phyloP scores from a whole-genome alignment of 2,797 vertebrate genomes.

The Anguilla pacifica region DNA sequence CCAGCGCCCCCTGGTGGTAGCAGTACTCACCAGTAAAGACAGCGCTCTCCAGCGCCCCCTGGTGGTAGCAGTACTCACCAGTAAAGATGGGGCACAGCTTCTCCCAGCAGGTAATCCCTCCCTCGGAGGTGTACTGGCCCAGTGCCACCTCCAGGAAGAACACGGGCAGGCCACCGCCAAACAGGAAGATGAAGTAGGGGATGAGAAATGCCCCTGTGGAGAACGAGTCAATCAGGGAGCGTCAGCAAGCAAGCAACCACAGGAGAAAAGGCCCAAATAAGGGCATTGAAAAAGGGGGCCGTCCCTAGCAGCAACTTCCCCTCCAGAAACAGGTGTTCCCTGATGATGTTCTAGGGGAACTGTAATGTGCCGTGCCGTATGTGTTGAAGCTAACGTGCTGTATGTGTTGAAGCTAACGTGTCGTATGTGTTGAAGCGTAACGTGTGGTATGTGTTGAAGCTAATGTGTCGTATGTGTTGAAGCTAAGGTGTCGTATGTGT shows the following conservation, averaged over 20 bases:
- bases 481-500: no score
- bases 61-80: conserved; percentile 65
- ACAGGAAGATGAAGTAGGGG: conserved; percentile 99
- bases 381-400: neutral
- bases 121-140: conserved; percentile 97
- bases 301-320: no score
- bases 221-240: neutral
- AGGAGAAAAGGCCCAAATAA: neutral
- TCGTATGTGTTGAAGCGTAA: no score
- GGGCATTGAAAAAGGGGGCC: no score
- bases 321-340: no score
- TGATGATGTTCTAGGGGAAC: neutral
- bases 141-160: conserved; percentile 98
- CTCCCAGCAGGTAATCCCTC: conserved; percentile 98
- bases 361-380: no score
- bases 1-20: neutral
- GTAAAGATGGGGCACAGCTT: conserved; percentile 98
- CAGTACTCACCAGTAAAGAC: neutral
- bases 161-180: conserved; percentile 94
- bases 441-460: no score
- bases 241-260: neutral
- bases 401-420: no score
- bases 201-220: conserved; percentile 95
- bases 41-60: conserved; percentile 35
- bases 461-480: no score